Base-by-base conservation (phyloP, 1,140 invertebrate genomes). In the Schlechtendalia chinensis region DNA sequence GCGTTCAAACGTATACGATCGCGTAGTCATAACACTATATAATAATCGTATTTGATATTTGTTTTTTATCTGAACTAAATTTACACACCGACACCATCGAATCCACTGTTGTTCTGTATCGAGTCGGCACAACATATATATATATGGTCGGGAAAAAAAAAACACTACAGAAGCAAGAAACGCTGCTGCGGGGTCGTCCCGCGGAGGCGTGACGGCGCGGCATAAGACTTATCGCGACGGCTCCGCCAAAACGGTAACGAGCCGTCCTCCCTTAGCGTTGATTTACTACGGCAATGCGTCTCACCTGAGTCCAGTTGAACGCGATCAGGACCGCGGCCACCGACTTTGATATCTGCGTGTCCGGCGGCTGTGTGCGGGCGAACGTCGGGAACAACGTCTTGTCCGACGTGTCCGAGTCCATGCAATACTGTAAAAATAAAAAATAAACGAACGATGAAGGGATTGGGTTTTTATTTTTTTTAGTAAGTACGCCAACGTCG, bases 371-470 rank as follows among this genome's bases (percentile, higher is more conserved):
- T 0, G 96, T 98, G 74, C 97, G 88, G 0, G 94, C 94, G 85
- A 98, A 98, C 5, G 96, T 98, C 17, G 95, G 91, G 86, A 95
- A 98, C 82, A 93, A 89, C 16, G 86, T 86, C 85, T 97, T 97
- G 86, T 96, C 92, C 6, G 94, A 95, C 29, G 92, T 93, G 83
- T 93, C 92, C 67, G 91, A 91, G 86, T 94, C 91, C 5, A 93
- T 93, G 85, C 94, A 96, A 85, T 92, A 96, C 94, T 96, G 88
- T 11, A 86, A 85, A 17, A 54, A 12, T 8, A 32, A 63, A 19
- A 11, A 63, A 27, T 19, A n/a, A n/a, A n/a, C n/a, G n/a, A n/a
- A n/a, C n/a, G n/a, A n/a, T n/a, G n/a, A n/a, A n/a, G n/a, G n/a
- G n/a, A n/a, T n/a, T n/a, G n/a, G n/a, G n/a, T n/a, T n/a, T n/a